Base-by-base conservation (phyloP, 2,888 invertebrate genomes). In the Scaptodrosophila latifasciaeformis region DNA sequence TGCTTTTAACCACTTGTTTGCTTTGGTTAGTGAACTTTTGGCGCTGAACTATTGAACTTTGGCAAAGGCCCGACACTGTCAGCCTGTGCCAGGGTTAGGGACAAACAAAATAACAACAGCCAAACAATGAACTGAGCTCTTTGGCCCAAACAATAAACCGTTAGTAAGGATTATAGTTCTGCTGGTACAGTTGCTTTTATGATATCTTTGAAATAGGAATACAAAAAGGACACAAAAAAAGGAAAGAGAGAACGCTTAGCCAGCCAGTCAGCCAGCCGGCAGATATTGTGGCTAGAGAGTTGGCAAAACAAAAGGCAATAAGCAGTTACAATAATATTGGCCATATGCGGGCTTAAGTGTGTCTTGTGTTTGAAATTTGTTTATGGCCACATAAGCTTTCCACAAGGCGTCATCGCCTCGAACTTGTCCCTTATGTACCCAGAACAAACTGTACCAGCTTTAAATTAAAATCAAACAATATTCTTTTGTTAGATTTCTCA, bases 1-100 rank as follows among this genome's bases (percentile, higher is more conserved):
- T n/a, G n/a, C n/a, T n/a, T n/a, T n/a, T n/a, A n/a, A n/a, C 79
- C 75, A 79, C 75, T 76, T 76, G 75, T 79, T 75, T 70, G 59
- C 61, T 56, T 55, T 65, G 61, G 62, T 65, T 67, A 60, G 59
- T 72, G 77, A 76, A 76, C 77, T 78, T 60, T 29, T 48, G 24
- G 7, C 40, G 24, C 49, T 68, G 74, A 79, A 76, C 80, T 79
- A 79, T 76, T 76, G 80, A 76, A 76, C 75, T 72, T 62, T 57
- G 50, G 37, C 24, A 34, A 15, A 17, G 29, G 18, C 19, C n/a
- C n/a, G n/a, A n/a, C n/a, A n/a, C n/a, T n/a, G 9, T 9, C 27
- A 27, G 9, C 5, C 5, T 9, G 9, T 27, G 9, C 27, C 27
- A 27, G 9, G 27, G 27, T 5, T 9, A 27, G 9, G 5, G 9